Evolutionary conservation across 2,797 vertebrate species (phyloP), one percentile per base, ranked within the genome.

Genomic region (Onychomys leucogaster): DNA sequence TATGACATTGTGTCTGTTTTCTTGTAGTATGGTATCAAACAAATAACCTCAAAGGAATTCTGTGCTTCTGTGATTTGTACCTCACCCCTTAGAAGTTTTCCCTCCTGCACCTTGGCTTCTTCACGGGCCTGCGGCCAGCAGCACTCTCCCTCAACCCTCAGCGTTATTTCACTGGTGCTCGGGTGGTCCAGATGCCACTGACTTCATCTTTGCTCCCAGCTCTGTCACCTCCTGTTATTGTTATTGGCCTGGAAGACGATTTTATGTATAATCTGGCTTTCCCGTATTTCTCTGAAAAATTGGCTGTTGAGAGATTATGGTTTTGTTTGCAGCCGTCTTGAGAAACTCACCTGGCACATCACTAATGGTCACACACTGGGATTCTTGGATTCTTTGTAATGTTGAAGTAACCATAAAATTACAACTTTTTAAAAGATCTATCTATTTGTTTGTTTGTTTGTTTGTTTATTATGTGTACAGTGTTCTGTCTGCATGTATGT

Each of bases 361-460:
- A 85, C 13, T 90, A 61, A 84, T 43, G 21, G 65, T 97, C 93
- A 80, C 23, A 77, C 82, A 96, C 73, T 97, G 83, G 49, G 80
- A 86, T 92, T 90, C 49, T 90, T 75, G 96, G 43, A 90, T 23
- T 90, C 57, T 80, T 80, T 96, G 17, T 95, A 91, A 90, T 95
- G 27, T 88, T 96, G 84, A 93, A 96, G 59, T 94, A 94, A 93
- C 61, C 12, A 27, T 90, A 67, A 91, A 95, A 88, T 93, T 81
- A 88, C 67, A 93, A 0, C 82, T 71, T 95, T 84, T 55, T 96
- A 91, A 90, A 46, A 55, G 52, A 55, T 52, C 52, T 2, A 52
- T 52, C 52, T 2, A 52, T 55, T 55, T 4, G 55, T 55, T 12
- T 52, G 10, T 49, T 10, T 49, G 8, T 46, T 9, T 9, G 10